A percentile compares a stretch with the other conserved stretches of the same genome.
Conservation (phyloP, 2,797 vertebrate genomes). For the Cephalopachus bancanus region DNA sequence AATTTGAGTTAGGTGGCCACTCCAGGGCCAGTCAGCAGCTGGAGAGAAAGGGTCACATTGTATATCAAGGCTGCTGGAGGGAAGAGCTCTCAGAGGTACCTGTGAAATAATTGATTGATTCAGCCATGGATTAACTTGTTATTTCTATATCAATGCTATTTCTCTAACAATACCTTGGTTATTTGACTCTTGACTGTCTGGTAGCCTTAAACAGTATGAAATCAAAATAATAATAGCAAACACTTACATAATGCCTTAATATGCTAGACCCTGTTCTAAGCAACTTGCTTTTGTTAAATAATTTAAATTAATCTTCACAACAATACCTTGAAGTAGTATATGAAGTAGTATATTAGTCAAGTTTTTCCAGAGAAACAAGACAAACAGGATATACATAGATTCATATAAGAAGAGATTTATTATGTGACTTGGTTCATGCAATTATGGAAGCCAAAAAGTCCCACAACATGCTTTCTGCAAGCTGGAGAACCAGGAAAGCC, state of each 20-base stretch:
- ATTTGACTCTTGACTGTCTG: constrained; percentile 4
- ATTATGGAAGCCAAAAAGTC: background rate
- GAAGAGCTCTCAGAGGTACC: background rate
- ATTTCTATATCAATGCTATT: background rate
- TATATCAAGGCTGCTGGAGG: background rate
- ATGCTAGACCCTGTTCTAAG: background rate
- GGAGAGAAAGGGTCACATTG: background rate
- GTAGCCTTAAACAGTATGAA: constrained; percentile 19
- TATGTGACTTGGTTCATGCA: background rate
- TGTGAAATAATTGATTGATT: background rate
- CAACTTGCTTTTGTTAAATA: background rate
- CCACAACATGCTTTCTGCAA: background rate
- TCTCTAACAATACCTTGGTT: background rate
- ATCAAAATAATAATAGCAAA: background rate
- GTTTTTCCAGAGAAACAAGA: background rate
- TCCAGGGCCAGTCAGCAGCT: background rate
- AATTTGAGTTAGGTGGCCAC: background rate
- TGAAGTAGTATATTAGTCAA: background rate
- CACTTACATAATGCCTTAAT: background rate
- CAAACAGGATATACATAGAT: background rate
- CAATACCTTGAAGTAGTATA: background rate
- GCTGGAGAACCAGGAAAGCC: background rate
- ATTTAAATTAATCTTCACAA: constrained; percentile 38
- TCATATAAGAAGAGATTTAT: background rate
- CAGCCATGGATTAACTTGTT: background rate